Percentiles rank a stretch among this genome's conserved stretches.
Evolutionary conservation across 2,113 vertebrate genomes (phyloP).

Genomic region (Antechinus stuartii): DNA sequence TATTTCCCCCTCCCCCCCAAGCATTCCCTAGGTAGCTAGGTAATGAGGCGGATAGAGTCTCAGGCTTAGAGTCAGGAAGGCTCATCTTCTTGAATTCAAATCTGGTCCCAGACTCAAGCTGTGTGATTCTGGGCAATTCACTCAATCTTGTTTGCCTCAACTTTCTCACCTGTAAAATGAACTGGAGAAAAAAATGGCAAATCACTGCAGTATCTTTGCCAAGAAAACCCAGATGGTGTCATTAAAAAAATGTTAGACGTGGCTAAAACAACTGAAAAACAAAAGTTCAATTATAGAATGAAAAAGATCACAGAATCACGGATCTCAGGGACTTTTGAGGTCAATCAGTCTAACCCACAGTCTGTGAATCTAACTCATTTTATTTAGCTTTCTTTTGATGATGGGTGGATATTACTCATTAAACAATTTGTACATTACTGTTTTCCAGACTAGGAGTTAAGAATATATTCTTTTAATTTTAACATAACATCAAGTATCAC

Average conservation of each 20-base stretch:
- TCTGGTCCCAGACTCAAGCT: background rate
- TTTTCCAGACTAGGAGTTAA: too few species aligned
- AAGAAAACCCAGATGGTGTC: background rate
- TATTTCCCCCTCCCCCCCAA: background rate
- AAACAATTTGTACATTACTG: too few species aligned
- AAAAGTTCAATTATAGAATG: too few species aligned
- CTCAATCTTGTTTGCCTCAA: background rate
- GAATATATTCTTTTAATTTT: too few species aligned
- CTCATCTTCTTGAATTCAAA: background rate
- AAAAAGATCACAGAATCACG: too few species aligned
- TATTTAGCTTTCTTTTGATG: too few species aligned
- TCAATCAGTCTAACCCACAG: too few species aligned
- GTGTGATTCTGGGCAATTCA: background rate
- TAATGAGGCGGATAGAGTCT: background rate
- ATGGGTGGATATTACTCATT: too few species aligned
- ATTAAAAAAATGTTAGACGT: background rate
- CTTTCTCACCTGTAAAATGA: background rate
- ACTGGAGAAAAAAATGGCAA: background rate
- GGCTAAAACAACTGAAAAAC: background rate
- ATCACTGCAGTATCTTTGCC: background rate
- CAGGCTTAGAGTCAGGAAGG: background rate
- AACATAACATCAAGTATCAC: too few species aligned
- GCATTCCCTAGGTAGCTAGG: background rate
- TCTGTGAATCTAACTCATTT: too few species aligned
- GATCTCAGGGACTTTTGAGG: too few species aligned